A percentile compares a stretch with the other conserved stretches of the same genome.
These are phyloP conservation scores for Drosophila pseudoananassae DNA, from an alignment of 1,140 invertebrate species.

Conservation along the genomic window DNA sequence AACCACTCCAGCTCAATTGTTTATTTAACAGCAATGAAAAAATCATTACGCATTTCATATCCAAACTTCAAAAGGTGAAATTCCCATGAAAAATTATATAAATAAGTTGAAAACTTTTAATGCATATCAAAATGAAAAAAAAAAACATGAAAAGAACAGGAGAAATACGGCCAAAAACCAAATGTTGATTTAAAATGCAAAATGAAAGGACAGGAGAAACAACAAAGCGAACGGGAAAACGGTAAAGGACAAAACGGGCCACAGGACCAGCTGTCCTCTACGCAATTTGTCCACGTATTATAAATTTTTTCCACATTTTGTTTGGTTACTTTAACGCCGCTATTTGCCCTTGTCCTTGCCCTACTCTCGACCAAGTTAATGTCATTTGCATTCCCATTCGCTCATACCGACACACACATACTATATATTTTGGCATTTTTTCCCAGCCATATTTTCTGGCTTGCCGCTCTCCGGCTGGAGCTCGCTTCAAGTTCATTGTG, in stretches of 20 bases:
- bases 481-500: slow-evolving; percentile 74
- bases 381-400: slow-evolving; percentile 59
- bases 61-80: slow-evolving; percentile 69
- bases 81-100: slow-evolving; percentile 61
- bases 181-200: slow-evolving; percentile 67
- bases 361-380: slow-evolving; percentile 40
- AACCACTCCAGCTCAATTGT: slow-evolving; percentile 50
- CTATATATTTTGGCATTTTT: slow-evolving; percentile 32
- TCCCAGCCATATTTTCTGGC: slow-evolving; percentile 69
- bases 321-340: slow-evolving; percentile 16
- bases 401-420: slow-evolving; percentile 23
- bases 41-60: slow-evolving; percentile 76
- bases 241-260: background rate
- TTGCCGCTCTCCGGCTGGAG: slow-evolving; percentile 43
- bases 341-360: slow-evolving; percentile 41
- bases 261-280: slow-evolving; percentile 28
- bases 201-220: slow-evolving; percentile 46
- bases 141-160: slow-evolving; percentile 14
- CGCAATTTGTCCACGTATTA: slow-evolving; percentile 60
- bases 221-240: background rate
- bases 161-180: slow-evolving; percentile 23
- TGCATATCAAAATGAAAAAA: slow-evolving; percentile 49
- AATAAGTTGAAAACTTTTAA: slow-evolving; percentile 67
- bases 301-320: slow-evolving; percentile 37
- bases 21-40: slow-evolving; percentile 78